Evolutionary conservation across 1,140 invertebrate species (phyloP).

Genomic region (Cheumatopsyche charites): DNA sequence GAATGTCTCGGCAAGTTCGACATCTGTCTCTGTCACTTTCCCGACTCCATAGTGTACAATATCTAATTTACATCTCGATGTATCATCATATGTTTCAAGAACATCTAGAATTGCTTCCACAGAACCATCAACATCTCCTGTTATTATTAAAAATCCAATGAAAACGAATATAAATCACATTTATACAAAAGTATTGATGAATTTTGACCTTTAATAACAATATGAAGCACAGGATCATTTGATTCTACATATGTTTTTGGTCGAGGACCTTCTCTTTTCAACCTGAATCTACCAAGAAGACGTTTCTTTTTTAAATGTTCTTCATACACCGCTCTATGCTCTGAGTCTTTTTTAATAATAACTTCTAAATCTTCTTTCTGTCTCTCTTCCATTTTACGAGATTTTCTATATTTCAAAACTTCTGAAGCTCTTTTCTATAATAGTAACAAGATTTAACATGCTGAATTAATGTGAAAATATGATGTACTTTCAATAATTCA

Average conservation of each 20-base stretch:
- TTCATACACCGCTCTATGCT: slow-evolving; percentile 74
- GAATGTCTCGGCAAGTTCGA: slow-evolving; percentile 86
- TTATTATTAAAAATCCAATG: not conserved
- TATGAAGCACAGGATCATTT: slow-evolving; percentile 57
- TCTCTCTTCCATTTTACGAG: slow-evolving; percentile 66
- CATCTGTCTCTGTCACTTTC: slow-evolving; percentile 77
- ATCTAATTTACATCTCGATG: slow-evolving; percentile 78
- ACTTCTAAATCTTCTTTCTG: slow-evolving; percentile 65
- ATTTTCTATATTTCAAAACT: slow-evolving; percentile 70
- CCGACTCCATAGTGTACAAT: slow-evolving; percentile 92
- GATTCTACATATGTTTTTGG: slow-evolving; percentile 65
- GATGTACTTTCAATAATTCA: slow-evolving; percentile 15
- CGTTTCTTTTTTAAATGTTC: slow-evolving; percentile 68
- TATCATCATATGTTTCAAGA: slow-evolving; percentile 83
- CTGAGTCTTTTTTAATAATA: slow-evolving; percentile 71
- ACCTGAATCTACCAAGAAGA: slow-evolving; percentile 63
- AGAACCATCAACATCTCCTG: slow-evolving; percentile 84
- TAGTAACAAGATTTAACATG: not conserved
- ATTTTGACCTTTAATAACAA: slow-evolving; percentile 64
- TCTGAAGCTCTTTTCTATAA: slow-evolving; percentile 70
- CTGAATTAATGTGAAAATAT: not conserved
- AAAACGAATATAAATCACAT: not conserved
- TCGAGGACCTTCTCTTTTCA: slow-evolving; percentile 60
- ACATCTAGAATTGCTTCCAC: slow-evolving; percentile 94
- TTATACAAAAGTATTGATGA: not conserved